Evolutionary conservation across 2,113 vertebrate species (phyloP).

Genomic region (Pedionomus torquatus): DNA sequence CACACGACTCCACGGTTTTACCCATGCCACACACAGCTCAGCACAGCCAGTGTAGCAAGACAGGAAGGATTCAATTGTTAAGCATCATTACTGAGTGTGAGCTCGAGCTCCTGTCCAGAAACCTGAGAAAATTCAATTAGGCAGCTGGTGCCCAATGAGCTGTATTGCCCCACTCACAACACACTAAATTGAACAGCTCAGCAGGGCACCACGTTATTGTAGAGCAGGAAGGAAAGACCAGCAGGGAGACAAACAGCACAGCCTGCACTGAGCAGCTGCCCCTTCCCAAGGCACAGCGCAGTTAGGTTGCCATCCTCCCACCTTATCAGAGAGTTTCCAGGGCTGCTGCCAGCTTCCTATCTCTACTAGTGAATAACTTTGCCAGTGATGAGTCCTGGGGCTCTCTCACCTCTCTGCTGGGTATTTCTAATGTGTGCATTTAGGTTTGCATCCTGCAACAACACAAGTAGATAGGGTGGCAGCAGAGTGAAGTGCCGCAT

Average conservation of each 20-base stretch:
- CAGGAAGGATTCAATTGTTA: neutral
- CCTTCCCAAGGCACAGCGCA: accelerated
- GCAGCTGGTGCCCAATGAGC: slow-evolving; percentile 47
- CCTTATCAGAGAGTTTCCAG: neutral
- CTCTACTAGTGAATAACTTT: neutral
- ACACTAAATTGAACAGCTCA: slow-evolving; percentile 44
- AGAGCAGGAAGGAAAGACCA: neutral
- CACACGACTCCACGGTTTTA: neutral
- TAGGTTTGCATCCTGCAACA: neutral
- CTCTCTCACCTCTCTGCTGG: neutral
- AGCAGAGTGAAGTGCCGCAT: too few species aligned
- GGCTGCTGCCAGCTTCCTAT: neutral
- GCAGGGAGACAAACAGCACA: neutral
- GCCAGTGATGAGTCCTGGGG: neutral
- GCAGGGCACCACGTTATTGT: neutral
- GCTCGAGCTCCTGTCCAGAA: slow-evolving; percentile 33
- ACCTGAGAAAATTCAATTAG: slow-evolving; percentile 60
- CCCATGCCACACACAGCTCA: neutral
- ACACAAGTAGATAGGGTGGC: neutral
- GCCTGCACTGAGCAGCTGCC: neutral
- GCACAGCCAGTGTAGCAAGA: neutral
- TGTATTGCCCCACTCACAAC: slow-evolving; percentile 16
- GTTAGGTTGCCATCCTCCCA: neutral
- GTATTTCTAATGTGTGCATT: neutral
- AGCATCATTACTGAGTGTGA: slow-evolving; percentile 57